A percentile compares a stretch with the other conserved stretches of the same genome.
Evolutionary conservation across 1,140 invertebrate species (phyloP).

Genomic region (Phocides pigmalion): DNA sequence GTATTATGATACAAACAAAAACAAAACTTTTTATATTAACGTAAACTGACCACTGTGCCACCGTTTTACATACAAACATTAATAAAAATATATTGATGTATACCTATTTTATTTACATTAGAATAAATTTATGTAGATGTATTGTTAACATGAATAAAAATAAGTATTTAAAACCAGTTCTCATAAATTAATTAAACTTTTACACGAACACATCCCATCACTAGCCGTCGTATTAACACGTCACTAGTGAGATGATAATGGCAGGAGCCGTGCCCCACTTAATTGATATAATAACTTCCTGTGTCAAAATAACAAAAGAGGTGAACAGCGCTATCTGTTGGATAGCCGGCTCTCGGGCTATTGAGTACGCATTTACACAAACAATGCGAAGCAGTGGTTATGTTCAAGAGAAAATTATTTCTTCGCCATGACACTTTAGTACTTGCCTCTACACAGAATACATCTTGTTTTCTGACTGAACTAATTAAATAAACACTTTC

Average conservation of each 20-base stretch:
- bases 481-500: too few relatives aligned
- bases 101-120: too few relatives aligned
- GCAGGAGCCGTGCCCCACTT: constrained; percentile 78
- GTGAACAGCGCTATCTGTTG: constrained; percentile 33
- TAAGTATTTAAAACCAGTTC: too few relatives aligned
- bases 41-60: too few relatives aligned
- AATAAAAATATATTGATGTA: too few relatives aligned
- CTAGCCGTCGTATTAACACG: constrained; percentile 78
- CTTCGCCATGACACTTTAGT: constrained; percentile 8
- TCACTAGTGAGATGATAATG: constrained; percentile 82
- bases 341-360: constrained; percentile 50
- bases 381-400: constrained; percentile 24
- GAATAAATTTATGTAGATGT: too few relatives aligned
- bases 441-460: background rate
- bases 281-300: constrained; percentile 84
- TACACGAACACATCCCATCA: constrained; percentile 47
- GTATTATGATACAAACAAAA: too few relatives aligned
- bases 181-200: too few relatives aligned
- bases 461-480: too few relatives aligned
- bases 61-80: too few relatives aligned
- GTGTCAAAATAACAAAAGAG: constrained; percentile 84
- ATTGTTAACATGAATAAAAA: too few relatives aligned
- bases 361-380: constrained; percentile 37
- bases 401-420: constrained; percentile 14
- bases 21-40: too few relatives aligned